phyloP scores from a whole-genome alignment of 2,113 vertebrate genomes.

The Herpetotheres cachinnans region DNA sequence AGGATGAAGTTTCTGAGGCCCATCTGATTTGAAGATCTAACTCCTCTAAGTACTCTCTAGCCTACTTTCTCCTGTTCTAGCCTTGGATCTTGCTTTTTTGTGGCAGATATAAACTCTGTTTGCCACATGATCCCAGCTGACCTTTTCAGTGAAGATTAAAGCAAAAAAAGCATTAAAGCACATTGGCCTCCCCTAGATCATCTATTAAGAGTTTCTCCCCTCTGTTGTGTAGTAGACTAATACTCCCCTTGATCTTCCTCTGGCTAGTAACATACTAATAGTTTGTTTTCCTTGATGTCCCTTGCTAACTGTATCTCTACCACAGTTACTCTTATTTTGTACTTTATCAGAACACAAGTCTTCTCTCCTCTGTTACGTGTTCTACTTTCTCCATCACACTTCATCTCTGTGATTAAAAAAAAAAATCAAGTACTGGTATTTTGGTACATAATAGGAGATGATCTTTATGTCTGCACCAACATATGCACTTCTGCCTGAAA shows the following conservation, averaged over 20 bases:
- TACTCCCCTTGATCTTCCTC: not conserved
- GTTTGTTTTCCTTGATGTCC: not conserved
- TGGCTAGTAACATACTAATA: not conserved
- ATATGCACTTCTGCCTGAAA: not conserved
- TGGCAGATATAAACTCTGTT: slow-evolving; percentile 8
- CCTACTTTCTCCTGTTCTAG: slow-evolving; percentile 10
- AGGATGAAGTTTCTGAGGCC: not conserved
- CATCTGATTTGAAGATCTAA: not conserved
- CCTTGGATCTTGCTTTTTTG: not conserved
- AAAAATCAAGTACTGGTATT: not conserved
- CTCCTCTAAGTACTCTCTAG: slow-evolving; percentile 27
- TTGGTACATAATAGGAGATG: not conserved
- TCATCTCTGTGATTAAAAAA: not conserved
- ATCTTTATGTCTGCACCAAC: not conserved
- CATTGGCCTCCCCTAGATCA: slow-evolving; percentile 20
- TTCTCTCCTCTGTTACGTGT: not conserved
- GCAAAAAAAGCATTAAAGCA: slow-evolving; percentile 40
- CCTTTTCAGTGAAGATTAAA: slow-evolving; percentile 47
- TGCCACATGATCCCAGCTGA: slow-evolving; percentile 40
- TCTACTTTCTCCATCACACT: not conserved
- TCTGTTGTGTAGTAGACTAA: not conserved
- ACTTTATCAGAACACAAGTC: not conserved
- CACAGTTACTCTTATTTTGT: not conserved
- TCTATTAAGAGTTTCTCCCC: slow-evolving; percentile 3
- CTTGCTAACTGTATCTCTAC: not conserved